A percentile compares a stretch with the other conserved stretches of the same genome.
Evolutionary conservation across 1,140 invertebrate genomes (phyloP).

Genomic region (Zaprionus africanus): DNA sequence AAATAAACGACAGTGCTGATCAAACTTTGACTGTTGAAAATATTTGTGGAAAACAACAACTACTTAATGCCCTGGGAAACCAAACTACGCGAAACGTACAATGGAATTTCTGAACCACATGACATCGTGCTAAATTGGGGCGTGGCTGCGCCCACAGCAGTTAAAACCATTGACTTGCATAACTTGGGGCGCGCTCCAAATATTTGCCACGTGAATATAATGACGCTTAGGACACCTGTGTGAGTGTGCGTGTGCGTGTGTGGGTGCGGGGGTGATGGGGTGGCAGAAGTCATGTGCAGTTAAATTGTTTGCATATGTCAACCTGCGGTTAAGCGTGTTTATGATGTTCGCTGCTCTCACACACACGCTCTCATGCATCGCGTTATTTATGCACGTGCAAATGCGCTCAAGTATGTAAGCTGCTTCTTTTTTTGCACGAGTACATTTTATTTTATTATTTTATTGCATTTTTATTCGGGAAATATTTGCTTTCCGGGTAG

Average conservation of each 20-base stretch:
- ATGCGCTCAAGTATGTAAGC: background rate
- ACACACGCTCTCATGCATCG: background rate
- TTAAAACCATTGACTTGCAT: constrained; percentile 27
- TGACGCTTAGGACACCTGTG: background rate
- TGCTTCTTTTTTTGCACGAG: background rate
- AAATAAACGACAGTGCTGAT: no score
- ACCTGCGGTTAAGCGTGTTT: constrained; percentile 64
- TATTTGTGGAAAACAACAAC: background rate
- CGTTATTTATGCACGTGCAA: background rate
- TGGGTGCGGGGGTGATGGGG: background rate
- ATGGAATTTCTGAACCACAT: constrained; percentile 20
- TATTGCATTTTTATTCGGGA: background rate
- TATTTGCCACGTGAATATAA: constrained; percentile 32
- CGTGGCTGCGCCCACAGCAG: constrained; percentile 6
- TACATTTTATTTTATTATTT: background rate
- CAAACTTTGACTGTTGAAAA: no score
- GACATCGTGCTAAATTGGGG: constrained; percentile 6
- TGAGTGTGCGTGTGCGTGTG: background rate
- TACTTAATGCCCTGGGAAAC: background rate
- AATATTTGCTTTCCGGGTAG: background rate
- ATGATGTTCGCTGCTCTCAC: constrained; percentile 34
- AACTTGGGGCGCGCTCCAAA: constrained; percentile 22
- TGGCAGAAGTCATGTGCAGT: constrained; percentile 10
- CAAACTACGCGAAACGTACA: constrained; percentile 16
- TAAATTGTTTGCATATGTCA: constrained; percentile 60